Evolutionary conservation across 2,113 vertebrate species (phyloP).

Genomic region (Apus apus): DNA sequence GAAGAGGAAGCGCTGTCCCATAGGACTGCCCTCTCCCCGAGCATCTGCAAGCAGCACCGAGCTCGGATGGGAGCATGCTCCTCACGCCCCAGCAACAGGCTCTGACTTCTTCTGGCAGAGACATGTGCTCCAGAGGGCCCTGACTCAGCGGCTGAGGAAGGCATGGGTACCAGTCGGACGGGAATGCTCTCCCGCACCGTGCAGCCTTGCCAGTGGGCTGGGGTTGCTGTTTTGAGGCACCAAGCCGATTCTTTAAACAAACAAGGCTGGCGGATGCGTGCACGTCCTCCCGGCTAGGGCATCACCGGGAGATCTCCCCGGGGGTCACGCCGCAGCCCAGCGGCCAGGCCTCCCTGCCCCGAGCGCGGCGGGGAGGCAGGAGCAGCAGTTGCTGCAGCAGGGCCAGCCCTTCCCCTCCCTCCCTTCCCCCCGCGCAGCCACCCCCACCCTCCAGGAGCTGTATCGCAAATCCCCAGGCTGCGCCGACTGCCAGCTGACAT

Average conservation of each 20-base stretch:
- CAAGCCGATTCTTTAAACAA: fast-evolving
- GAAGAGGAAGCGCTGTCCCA: fast-evolving
- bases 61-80: fast-evolving
- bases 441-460: conserved; percentile 76
- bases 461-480: conserved; percentile 81
- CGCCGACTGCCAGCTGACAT: conserved; percentile 83
- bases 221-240: background rate
- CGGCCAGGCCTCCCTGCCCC: background rate
- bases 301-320: background rate
- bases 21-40: background rate
- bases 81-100: fast-evolving
- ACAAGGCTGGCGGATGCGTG: fast-evolving
- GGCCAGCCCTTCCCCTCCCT: conserved; percentile 26
- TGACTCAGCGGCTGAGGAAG: background rate
- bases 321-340: background rate
- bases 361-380: background rate
- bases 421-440: conserved; percentile 38
- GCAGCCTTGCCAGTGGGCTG: background rate
- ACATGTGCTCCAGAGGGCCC: background rate
- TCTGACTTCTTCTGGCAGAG: background rate
- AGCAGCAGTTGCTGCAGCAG: conserved; percentile 62
- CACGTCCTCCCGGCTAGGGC: background rate
- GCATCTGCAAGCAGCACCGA: background rate
- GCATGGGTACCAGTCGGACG: fast-evolving
- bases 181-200: background rate